Evolutionary conservation across 2,888 invertebrate genomes (phyloP).

Genomic region (Pollenia amentaria): DNA sequence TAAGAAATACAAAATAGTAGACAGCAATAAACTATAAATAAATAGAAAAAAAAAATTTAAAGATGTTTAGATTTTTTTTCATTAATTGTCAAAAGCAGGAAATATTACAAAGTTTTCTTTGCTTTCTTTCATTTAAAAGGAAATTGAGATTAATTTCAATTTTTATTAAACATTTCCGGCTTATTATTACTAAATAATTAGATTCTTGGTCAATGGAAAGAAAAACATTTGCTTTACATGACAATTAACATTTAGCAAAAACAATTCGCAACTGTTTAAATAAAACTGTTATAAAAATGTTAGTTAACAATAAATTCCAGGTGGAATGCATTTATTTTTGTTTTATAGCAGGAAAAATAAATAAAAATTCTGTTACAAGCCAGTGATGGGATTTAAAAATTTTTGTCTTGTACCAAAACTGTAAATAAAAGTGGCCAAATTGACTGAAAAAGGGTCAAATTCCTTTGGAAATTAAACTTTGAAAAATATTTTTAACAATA

Average conservation of each 20-base stretch:
- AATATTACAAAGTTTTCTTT: constrained; percentile 20
- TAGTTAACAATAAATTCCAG: not conserved
- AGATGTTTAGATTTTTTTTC: constrained; percentile 12
- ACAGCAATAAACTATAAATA: not conserved
- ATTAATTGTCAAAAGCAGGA: constrained; percentile 40
- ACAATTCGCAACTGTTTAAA: not conserved
- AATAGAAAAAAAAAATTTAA: not conserved
- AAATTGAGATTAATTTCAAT: constrained; percentile 64
- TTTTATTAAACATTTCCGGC: constrained; percentile 62
- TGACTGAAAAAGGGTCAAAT: too few species aligned
- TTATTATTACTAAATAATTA: constrained; percentile 52
- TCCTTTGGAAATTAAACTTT: too few species aligned
- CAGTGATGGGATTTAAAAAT: too few species aligned
- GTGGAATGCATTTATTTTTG: constrained; percentile 2
- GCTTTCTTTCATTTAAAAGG: constrained; percentile 25
- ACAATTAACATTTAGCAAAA: not conserved
- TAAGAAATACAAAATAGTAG: not conserved
- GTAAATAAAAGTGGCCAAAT: too few species aligned
- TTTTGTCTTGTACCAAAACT: too few species aligned
- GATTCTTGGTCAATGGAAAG: constrained; percentile 23
- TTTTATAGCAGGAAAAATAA: constrained; percentile 11
- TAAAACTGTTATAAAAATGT: constrained; percentile 9
- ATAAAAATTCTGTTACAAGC: too few species aligned
- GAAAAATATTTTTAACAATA: too few species aligned
- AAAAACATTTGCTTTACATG: constrained; percentile 10